phyloP scores from a whole-genome alignment of 2,797 vertebrate species.

The Oreochromis mossambicus region DNA sequence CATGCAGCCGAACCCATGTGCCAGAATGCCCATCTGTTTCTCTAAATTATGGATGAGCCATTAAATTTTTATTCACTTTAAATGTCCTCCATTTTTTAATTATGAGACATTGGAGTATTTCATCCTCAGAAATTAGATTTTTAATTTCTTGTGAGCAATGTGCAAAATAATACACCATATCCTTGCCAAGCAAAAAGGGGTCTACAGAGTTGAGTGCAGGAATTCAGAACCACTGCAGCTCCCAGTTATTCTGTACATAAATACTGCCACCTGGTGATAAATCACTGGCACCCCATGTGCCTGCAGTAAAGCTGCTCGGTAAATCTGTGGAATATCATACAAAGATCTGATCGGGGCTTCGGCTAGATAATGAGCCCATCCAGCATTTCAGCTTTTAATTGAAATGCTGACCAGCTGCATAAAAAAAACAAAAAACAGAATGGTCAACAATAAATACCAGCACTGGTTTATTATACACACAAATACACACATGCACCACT shows the following conservation, averaged over 20 bases:
- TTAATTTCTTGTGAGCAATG: conserved; percentile 47
- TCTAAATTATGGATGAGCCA: conserved; percentile 86
- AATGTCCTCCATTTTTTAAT: conserved; percentile 85
- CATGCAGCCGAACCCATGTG: conserved; percentile 50
- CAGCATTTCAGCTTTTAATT: conserved; percentile 50
- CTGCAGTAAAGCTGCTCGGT: conserved; percentile 2
- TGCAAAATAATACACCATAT: neutral
- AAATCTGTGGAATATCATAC: conserved; percentile 9
- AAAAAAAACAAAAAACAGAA: conserved; percentile 16
- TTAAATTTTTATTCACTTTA: conserved; percentile 83
- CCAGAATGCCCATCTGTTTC: conserved; percentile 80
- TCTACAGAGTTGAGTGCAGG: conserved; percentile 18
- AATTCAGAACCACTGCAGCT: conserved; percentile 28
- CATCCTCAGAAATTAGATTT: conserved; percentile 57
- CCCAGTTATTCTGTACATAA: conserved; percentile 61
- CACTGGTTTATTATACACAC: conserved; percentile 19
- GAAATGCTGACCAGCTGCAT: conserved; percentile 51
- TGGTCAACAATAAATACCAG: conserved; percentile 56
- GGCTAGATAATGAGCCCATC: conserved; percentile 24
- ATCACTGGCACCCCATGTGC: conserved; percentile 36
- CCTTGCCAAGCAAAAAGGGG: neutral
- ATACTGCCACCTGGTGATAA: conserved; percentile 80
- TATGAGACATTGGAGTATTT: conserved; percentile 75
- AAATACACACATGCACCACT: conserved; percentile 28
- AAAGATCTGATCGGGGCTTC: conserved; percentile 1